Base-by-base conservation (phyloP, 2,888 invertebrate species). In the Macrosoma leucophasiata region DNA sequence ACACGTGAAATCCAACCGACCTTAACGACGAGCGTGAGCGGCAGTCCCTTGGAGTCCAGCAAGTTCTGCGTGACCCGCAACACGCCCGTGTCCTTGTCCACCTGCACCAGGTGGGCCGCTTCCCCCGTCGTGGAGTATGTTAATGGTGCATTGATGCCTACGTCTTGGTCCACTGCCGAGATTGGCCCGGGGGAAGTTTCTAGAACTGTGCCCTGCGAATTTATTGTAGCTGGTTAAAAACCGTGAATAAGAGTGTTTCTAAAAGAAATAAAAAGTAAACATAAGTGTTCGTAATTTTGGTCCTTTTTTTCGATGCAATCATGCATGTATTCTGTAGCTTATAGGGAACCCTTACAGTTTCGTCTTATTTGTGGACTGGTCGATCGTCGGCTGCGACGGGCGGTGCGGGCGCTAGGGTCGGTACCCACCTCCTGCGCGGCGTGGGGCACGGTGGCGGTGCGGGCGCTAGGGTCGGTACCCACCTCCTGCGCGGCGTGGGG, bases 11-110 rank as follows among this genome's bases (percentile, higher is more conserved):
- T 17, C 4, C 4, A 17, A 18, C 11, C 20, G 49, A 91, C 93
- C 79, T 93, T 91, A 10, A 95, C 88, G 28, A 95, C 93, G 19
- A 95, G 76, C 1, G 94, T 95, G 17, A 91, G 88, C 0, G 94
- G 91, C 50, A 92, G 73, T 44, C 90, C 90, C n/a, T n/a, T n/a
- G 29, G 85, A 85, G 33, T 87, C 86, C 17, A 51, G 48, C 20
- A 87, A 78, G 32, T 84, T 78, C 28, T 85, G 82, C 15, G 87
- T 85, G 38, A 90, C 77, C 12, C 84, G 76, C 18, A 93, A 82
- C 41, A 86, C 79, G 2, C 91, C 93, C 8, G 87, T 86, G 53
- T 90, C 88, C 13, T 87, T 72, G 55, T 92, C 87, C 13, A 94
- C 79, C 29, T 70, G 71, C 40, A 94, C 86, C 50, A 88, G 87